Conservation (phyloP, 2,113 vertebrate genomes). For the Spheniscus mendiculus region DNA sequence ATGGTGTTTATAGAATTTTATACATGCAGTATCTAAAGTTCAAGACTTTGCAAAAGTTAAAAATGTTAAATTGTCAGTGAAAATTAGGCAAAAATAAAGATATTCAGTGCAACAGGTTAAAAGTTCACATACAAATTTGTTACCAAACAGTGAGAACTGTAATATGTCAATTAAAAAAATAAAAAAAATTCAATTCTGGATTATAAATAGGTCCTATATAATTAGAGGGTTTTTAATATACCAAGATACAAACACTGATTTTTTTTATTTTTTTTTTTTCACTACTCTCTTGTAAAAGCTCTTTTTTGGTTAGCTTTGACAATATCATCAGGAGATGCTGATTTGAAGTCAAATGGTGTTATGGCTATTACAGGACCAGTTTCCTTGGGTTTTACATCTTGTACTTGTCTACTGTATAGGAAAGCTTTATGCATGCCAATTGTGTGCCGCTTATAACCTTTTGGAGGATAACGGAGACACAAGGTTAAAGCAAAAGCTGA, state of each 20-base stretch:
- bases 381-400: conserved; percentile 76
- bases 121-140: conserved; percentile 47
- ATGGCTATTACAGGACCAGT: conserved; percentile 74
- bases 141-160: conserved; percentile 42
- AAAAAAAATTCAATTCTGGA: conserved; percentile 27
- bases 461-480: conserved; percentile 77
- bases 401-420: conserved; percentile 77
- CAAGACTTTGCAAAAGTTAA: conserved; percentile 35
- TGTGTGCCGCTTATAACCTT: conserved; percentile 50
- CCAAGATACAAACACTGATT: conserved; percentile 1
- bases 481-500: conserved; percentile 91
- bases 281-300: conserved; percentile 85
- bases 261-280: neutral
- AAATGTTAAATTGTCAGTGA: neutral
- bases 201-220: conserved; percentile 38
- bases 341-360: conserved; percentile 88
- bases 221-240: neutral
- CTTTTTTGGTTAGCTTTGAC: conserved; percentile 90
- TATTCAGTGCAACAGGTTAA: conserved; percentile 68
- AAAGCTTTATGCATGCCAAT: conserved; percentile 72
- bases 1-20: neutral
- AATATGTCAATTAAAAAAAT: conserved; percentile 39
- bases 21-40: neutral
- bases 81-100: conserved; percentile 21
- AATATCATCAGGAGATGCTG: conserved; percentile 94